Percentiles rank a stretch among this genome's conserved stretches.
Evolutionary conservation across 2,113 vertebrate species (phyloP).

Genomic region (Sclerurus mexicanus): DNA sequence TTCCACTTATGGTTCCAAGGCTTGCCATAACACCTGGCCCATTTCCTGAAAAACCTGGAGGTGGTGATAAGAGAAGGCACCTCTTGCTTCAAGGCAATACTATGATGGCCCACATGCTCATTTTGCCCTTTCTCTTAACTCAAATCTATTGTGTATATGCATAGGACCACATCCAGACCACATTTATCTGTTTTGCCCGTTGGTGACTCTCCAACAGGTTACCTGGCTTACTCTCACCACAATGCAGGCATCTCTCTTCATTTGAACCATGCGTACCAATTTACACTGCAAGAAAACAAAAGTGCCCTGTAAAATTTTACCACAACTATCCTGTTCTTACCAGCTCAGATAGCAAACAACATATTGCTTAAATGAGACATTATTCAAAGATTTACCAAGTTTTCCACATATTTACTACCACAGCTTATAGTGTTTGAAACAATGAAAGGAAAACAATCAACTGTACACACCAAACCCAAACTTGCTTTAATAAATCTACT

Average conservation of each 20-base stretch:
- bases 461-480: neutral
- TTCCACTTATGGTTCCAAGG: neutral
- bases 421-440: neutral
- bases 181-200: neutral
- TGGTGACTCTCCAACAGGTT: neutral
- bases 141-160: neutral
- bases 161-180: neutral
- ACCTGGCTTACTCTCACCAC: neutral
- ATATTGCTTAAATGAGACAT: neutral
- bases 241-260: neutral
- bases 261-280: rapidly evolving
- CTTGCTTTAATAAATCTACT: neutral
- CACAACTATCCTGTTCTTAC: neutral
- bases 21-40: neutral
- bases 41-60: neutral
- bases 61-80: neutral
- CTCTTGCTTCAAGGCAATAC: neutral
- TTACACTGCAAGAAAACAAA: neutral
- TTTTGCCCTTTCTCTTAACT: neutral
- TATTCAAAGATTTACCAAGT: neutral
- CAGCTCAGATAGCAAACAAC: neutral
- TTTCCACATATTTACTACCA: neutral
- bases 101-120: neutral
- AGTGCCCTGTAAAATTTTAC: neutral
- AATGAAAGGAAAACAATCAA: neutral